Evolutionary conservation across 2,888 invertebrate species (phyloP).

Genomic region (Galeopsomyia nigrocyanea): DNA sequence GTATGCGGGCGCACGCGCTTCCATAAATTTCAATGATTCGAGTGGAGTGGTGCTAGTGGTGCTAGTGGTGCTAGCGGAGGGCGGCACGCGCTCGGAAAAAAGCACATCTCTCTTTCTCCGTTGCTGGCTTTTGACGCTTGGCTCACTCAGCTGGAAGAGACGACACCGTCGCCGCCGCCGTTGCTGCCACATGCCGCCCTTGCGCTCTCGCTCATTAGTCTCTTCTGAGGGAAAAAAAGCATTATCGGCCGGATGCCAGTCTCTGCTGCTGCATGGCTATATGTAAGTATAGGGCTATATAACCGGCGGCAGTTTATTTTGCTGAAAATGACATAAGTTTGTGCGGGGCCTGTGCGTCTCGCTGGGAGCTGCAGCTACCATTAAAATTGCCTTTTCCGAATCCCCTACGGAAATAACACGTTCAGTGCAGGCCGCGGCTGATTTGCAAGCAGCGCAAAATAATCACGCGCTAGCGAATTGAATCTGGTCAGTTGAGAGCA

Average conservation of each 20-base stretch:
- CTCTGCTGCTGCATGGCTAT: too few relatives aligned
- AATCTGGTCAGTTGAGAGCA: too few relatives aligned
- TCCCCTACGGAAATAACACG: slow-evolving; percentile 21
- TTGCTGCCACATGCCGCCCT: slow-evolving; percentile 36
- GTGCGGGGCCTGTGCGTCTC: neutral
- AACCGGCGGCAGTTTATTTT: slow-evolving; percentile 31
- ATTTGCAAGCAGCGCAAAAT: slow-evolving; percentile 8
- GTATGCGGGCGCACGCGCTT: too few relatives aligned
- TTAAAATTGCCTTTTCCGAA: slow-evolving; percentile 40
- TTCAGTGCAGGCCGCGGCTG: slow-evolving; percentile 12
- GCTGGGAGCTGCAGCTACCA: slow-evolving; percentile 1
- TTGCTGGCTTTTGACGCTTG: slow-evolving; percentile 21
- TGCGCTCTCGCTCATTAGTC: neutral
- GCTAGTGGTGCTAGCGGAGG: too few relatives aligned
- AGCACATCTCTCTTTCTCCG: neutral
- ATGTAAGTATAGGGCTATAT: too few relatives aligned
- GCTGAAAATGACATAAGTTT: slow-evolving; percentile 34
- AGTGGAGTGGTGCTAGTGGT: too few relatives aligned
- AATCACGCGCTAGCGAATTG: too few relatives aligned
- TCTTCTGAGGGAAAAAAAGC: neutral
- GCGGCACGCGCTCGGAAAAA: too few relatives aligned
- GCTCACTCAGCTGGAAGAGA: neutral
- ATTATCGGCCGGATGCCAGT: slow-evolving; percentile 42
- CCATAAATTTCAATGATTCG: too few relatives aligned
- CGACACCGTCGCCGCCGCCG: slow-evolving; percentile 32